These are phyloP conservation scores for Tuta absoluta DNA, from an alignment of 2,888 invertebrate species.

Conservation along the genomic window DNA sequence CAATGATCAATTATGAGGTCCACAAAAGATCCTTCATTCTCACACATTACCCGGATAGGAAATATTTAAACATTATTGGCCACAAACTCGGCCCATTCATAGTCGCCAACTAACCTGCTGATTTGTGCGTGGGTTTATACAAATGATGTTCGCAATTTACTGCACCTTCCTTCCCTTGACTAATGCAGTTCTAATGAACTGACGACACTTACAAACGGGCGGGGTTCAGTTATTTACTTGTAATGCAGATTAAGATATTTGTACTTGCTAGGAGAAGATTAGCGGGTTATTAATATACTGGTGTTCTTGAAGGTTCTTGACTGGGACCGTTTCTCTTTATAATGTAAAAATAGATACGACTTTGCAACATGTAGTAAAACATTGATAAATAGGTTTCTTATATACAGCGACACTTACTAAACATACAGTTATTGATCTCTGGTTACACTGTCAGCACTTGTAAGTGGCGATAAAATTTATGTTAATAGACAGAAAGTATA, in stretches of 20 bases:
- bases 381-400: background rate
- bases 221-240: slow-evolving; percentile 11
- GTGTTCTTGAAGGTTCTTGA: background rate
- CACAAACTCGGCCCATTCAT: background rate
- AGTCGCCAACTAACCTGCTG: slow-evolving; percentile 6
- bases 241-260: slow-evolving; percentile 16
- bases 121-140: slow-evolving; percentile 61
- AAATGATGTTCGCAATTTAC: slow-evolving; percentile 66
- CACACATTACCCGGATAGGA: background rate
- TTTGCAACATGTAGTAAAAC: background rate
- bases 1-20: too few relatives aligned
- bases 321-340: background rate
- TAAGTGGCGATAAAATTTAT: background rate
- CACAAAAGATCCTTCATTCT: background rate
- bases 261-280: slow-evolving; percentile 1
- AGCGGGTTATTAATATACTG: background rate
- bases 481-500: background rate
- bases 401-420: background rate
- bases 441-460: slow-evolving; percentile 3
- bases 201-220: slow-evolving; percentile 57
- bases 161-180: slow-evolving; percentile 54
- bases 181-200: slow-evolving; percentile 72
- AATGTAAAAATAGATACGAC: background rate
- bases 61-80: background rate
- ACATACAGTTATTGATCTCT: background rate